Conservation (phyloP, 2,888 invertebrate genomes). For the Spodoptera littoralis region DNA sequence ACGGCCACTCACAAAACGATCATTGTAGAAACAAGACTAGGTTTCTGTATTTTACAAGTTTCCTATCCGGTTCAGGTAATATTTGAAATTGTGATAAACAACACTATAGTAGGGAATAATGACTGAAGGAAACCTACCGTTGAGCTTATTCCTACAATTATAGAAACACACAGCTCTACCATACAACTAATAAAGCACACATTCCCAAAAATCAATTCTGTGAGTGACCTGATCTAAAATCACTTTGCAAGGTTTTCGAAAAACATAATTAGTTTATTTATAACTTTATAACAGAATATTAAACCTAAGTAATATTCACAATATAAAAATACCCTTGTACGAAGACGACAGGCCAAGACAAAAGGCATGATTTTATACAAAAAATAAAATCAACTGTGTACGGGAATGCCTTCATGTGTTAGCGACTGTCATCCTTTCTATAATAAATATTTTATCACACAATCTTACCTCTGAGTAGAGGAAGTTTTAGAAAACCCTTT, state of each 20-base stretch:
- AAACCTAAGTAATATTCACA: slow-evolving; percentile 80
- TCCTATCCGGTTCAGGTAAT: slow-evolving; percentile 14
- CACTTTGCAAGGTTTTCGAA: slow-evolving; percentile 79
- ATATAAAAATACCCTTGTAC: slow-evolving; percentile 82
- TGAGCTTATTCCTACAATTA: slow-evolving; percentile 61
- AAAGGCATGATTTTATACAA: slow-evolving; percentile 88
- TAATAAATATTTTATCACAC: slow-evolving; percentile 86
- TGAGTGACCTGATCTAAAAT: slow-evolving; percentile 79
- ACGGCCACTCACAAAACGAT: slow-evolving; percentile 82
- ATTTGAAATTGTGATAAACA: slow-evolving; percentile 18
- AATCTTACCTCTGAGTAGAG: slow-evolving; percentile 71
- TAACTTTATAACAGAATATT: slow-evolving; percentile 74
- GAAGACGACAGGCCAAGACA: slow-evolving; percentile 89
- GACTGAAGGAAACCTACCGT: slow-evolving; percentile 44
- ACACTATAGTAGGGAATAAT: slow-evolving; percentile 25
- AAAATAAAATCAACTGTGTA: slow-evolving; percentile 86
- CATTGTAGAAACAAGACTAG: slow-evolving; percentile 73
- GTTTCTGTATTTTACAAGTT: slow-evolving; percentile 47
- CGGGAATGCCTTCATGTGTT: slow-evolving; percentile 87
- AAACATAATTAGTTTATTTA: slow-evolving; percentile 85
- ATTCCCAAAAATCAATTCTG: slow-evolving; percentile 74
- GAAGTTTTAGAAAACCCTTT: slow-evolving; percentile 68
- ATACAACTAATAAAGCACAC: slow-evolving; percentile 56
- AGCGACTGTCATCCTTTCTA: slow-evolving; percentile 86
- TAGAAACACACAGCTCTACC: slow-evolving; percentile 48